Conservation (phyloP, 1,140 invertebrate genomes). For the Drosophila kohkoa region DNA sequence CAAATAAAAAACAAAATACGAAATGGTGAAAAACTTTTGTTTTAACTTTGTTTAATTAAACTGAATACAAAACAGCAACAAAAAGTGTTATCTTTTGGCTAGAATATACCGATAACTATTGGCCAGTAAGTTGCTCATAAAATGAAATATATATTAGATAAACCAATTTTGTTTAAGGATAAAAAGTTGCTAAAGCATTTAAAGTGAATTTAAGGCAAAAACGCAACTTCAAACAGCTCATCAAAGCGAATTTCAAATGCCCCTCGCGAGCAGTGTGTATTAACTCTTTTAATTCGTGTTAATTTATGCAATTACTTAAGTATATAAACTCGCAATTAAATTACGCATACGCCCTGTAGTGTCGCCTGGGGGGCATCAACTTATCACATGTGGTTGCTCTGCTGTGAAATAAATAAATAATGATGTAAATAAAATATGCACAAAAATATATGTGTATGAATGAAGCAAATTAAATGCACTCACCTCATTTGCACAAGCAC, state of each 20-base stretch:
- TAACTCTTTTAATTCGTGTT: slow-evolving; percentile 6
- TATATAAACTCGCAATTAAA: slow-evolving; percentile 11
- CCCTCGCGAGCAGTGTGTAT: not conserved
- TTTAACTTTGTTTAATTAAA: slow-evolving; percentile 20
- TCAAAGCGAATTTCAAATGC: not conserved
- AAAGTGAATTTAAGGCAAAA: not conserved
- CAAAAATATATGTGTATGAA: not conserved
- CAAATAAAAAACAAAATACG: slow-evolving; percentile 1
- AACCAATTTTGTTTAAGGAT: not conserved
- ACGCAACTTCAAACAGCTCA: not conserved
- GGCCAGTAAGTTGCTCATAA: not conserved
- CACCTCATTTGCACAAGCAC: slow-evolving; percentile 4
- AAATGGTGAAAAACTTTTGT: not conserved
- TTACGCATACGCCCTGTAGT: slow-evolving; percentile 10
- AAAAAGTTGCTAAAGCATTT: not conserved
- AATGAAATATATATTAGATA: not conserved
- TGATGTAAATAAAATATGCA: not conserved
- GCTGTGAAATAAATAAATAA: slow-evolving; percentile 3
- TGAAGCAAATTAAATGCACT: slow-evolving; percentile 12
- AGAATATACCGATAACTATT: not conserved
- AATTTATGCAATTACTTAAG: slow-evolving; percentile 22
- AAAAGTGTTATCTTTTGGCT: not conserved
- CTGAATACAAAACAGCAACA: not conserved
- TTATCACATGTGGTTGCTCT: slow-evolving; percentile 1
- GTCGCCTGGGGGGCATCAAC: not conserved